Conservation (phyloP, 2,113 vertebrate species). For the Sorex araneus region DNA sequence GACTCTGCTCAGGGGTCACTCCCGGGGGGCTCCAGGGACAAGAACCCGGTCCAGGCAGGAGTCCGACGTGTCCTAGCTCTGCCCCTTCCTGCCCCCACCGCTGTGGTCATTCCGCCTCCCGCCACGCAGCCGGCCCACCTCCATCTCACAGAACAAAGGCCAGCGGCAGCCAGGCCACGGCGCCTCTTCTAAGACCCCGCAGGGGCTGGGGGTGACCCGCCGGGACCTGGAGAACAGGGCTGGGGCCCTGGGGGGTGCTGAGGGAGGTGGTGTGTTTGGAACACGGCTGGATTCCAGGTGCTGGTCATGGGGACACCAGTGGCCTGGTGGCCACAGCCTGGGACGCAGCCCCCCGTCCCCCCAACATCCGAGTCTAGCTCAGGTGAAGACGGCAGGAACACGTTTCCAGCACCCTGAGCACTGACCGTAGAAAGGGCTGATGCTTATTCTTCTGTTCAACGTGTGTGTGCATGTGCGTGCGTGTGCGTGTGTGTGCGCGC, state of each 20-base stretch:
- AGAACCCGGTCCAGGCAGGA: too few relatives aligned
- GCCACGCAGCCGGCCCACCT: slow-evolving; percentile 11
- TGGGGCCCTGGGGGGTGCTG: not conserved
- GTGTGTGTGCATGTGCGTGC: too few relatives aligned
- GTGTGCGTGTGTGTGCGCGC: too few relatives aligned
- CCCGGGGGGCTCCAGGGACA: too few relatives aligned
- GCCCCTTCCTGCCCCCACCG: slow-evolving; percentile 61
- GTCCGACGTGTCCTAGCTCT: slow-evolving; percentile 23
- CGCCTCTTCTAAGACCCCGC: not conserved
- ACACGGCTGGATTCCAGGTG: not conserved
- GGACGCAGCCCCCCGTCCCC: not conserved
- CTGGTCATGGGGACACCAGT: accelerated
- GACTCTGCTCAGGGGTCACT: not conserved
- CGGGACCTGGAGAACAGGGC: not conserved
- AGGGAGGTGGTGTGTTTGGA: too few relatives aligned
- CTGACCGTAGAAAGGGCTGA: not conserved
- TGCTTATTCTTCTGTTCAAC: not conserved
- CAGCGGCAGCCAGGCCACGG: not conserved
- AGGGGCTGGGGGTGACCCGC: not conserved
- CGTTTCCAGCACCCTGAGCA: not conserved
- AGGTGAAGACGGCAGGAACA: too few relatives aligned
- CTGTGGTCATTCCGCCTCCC: slow-evolving; percentile 53
- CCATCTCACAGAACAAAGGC: slow-evolving; percentile 42
- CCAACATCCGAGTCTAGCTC: too few relatives aligned
- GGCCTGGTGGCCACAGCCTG: accelerated